Conservation (phyloP, 2,888 invertebrate genomes). For the Crocallis elinguaria region DNA sequence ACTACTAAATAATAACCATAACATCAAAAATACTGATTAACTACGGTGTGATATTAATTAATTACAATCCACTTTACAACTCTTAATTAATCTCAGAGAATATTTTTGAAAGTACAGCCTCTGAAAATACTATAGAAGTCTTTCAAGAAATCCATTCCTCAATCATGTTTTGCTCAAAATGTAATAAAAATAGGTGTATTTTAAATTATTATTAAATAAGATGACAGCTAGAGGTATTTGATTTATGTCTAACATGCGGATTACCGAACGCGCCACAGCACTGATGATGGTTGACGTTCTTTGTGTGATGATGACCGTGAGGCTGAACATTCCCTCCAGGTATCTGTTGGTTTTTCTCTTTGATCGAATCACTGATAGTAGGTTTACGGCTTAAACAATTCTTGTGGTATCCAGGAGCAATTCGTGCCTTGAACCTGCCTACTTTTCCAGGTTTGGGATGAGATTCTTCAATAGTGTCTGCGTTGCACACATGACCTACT, state of each 20-base stretch:
- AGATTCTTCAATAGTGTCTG: slow-evolving; percentile 50
- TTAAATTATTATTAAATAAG: slow-evolving; percentile 53
- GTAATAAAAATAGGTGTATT: neutral
- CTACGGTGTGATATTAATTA: neutral
- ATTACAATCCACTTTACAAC: neutral
- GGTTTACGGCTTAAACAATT: slow-evolving; percentile 53
- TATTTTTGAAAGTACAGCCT: too few species aligned
- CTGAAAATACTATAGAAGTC: too few species aligned
- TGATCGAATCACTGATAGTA: slow-evolving; percentile 57
- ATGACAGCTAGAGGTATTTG: slow-evolving; percentile 68
- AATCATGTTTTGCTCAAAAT: neutral
- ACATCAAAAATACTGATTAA: slow-evolving; percentile 1
- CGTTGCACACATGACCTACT: slow-evolving; percentile 51
- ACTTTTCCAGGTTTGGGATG: slow-evolving; percentile 69
- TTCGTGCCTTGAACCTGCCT: slow-evolving; percentile 67
- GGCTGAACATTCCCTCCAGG: slow-evolving; percentile 59
- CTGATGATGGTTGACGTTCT: slow-evolving; percentile 78
- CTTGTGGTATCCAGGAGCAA: slow-evolving; percentile 72
- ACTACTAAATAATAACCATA: slow-evolving; percentile 12
- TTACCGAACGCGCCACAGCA: slow-evolving; percentile 82
- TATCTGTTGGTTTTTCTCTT: slow-evolving; percentile 51
- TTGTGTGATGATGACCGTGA: slow-evolving; percentile 75
- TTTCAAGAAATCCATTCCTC: neutral
- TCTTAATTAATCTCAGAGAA: too few species aligned
- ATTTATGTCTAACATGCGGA: slow-evolving; percentile 77